Conservation (phyloP, 2,113 vertebrate genomes). For the Chionis minor region DNA sequence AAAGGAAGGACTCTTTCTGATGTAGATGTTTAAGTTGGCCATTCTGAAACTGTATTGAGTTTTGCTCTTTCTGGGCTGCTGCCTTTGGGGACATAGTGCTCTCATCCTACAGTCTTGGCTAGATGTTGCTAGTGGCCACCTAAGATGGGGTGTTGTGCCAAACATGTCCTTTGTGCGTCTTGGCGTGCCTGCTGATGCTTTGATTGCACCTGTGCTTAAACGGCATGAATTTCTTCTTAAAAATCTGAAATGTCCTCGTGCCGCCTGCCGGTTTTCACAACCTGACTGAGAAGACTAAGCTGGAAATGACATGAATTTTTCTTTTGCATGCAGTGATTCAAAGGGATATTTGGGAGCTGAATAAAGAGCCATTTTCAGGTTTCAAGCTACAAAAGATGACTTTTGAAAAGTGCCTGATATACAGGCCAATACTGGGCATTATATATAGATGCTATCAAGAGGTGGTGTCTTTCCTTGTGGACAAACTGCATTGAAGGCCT, state of each 20-base stretch:
- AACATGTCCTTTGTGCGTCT: rapidly evolving
- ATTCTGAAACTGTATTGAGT: not conserved
- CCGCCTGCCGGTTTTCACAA: not conserved
- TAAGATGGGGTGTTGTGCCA: not conserved
- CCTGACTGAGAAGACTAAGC: not conserved
- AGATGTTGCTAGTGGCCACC: not conserved
- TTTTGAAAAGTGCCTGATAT: not conserved
- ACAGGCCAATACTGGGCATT: not conserved
- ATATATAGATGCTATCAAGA: not conserved
- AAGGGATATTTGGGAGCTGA: not conserved
- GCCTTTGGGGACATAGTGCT: not conserved
- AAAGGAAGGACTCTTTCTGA: not conserved
- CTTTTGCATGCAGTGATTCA: rapidly evolving
- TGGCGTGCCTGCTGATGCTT: not conserved
- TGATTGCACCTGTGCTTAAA: not conserved
- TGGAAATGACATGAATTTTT: not conserved
- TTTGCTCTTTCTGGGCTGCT: not conserved
- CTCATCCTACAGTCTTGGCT: not conserved
- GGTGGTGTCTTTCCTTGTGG: not conserved
- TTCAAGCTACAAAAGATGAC: not conserved
- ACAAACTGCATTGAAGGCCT: not conserved
- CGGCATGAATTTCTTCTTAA: not conserved
- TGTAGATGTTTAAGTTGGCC: not conserved
- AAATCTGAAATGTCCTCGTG: not conserved
- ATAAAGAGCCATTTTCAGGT: not conserved